Evolutionary conservation across 2,888 invertebrate species (phyloP).

Genomic region (Hypomecis atomaria): DNA sequence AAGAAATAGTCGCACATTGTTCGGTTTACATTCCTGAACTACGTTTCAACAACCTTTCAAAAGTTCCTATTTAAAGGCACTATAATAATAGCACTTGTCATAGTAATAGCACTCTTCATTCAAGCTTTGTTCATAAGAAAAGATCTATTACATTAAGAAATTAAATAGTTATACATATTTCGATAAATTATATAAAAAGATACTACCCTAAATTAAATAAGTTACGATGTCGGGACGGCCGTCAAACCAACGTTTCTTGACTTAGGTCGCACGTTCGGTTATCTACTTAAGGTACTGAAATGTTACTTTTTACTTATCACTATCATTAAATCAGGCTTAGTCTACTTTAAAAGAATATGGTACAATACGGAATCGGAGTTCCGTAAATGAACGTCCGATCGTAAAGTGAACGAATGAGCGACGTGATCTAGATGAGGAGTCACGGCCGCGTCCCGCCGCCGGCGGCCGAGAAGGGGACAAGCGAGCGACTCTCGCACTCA

Average conservation of each 20-base stretch:
- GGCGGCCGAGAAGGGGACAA: slow-evolving; percentile 81
- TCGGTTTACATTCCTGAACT: slow-evolving; percentile 50
- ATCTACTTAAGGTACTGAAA: slow-evolving; percentile 83
- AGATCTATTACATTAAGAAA: slow-evolving; percentile 71
- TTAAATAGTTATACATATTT: slow-evolving; percentile 75
- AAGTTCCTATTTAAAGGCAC: slow-evolving; percentile 68
- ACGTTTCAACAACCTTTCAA: slow-evolving; percentile 57
- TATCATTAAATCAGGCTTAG: slow-evolving; percentile 79
- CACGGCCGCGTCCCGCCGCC: slow-evolving; percentile 78
- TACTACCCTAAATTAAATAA: slow-evolving; percentile 80
- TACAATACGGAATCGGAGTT: slow-evolving; percentile 78
- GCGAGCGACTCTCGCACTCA: slow-evolving; percentile 65
- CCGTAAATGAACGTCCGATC: slow-evolving; percentile 68
- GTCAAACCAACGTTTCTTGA: slow-evolving; percentile 83
- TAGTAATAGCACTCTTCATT: slow-evolving; percentile 56
- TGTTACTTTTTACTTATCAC: slow-evolving; percentile 78
- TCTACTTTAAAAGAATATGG: slow-evolving; percentile 80
- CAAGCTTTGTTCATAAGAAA: slow-evolving; percentile 62
- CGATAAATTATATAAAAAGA: slow-evolving; percentile 80
- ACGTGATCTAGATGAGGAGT: slow-evolving; percentile 80
- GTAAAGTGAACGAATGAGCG: slow-evolving; percentile 83
- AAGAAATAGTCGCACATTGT: slow-evolving; percentile 53
- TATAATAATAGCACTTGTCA: slow-evolving; percentile 50
- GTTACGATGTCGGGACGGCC: slow-evolving; percentile 85
- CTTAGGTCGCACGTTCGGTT: slow-evolving; percentile 84